Base-by-base conservation (phyloP, 2,888 invertebrate species). In the Xestia sexstrigata region DNA sequence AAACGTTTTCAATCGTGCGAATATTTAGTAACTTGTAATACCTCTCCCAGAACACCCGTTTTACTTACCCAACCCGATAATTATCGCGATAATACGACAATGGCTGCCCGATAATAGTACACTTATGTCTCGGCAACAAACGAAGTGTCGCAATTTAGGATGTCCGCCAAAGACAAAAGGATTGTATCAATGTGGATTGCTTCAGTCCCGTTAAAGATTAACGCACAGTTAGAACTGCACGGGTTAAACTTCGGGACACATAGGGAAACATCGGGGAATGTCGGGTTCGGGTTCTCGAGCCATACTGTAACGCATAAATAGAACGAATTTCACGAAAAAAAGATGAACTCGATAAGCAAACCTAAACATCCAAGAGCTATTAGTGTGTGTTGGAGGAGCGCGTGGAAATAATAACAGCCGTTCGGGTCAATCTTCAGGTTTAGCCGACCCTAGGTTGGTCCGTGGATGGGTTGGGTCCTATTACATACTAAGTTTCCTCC, bases 151-250 rank as follows among this genome's bases (percentile, higher is more conserved):
- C 49, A 76, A 70, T 55, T 65, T 67, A 60, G 78, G 66, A 86
- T 74, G 75, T 86, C 76, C 74, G 76, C 39, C 65, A 30, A 35
- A 78, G 68, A 85, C 78, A 82, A 78, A 84, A 74, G 68, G 76
- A 73, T 72, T 72, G 58, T 69, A 70, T 70, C 49, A 45, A 68
- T 76, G 49, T 35, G 45, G 13, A 82, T 82, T 76, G 55, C 47
- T 78, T 55, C 11, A 67, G 30, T 15, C 4, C 3, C n/a, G 30
- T 66, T 60, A 17, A 26, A 58, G 17, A 26, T 17, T n/a, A n/a
- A 60, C 8, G 60, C 60, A 8, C 8, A 60, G 30, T 60, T 8
- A 17, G 60, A 6, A 15, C n/a, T 55, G 6, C 1, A 13, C 0
- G n/a, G 1, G 6, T 13, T 55, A 6, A 20, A 49, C 7, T 20